phyloP scores from a whole-genome alignment of 1,140 invertebrate genomes.

The Macrobrachium nipponense region DNA sequence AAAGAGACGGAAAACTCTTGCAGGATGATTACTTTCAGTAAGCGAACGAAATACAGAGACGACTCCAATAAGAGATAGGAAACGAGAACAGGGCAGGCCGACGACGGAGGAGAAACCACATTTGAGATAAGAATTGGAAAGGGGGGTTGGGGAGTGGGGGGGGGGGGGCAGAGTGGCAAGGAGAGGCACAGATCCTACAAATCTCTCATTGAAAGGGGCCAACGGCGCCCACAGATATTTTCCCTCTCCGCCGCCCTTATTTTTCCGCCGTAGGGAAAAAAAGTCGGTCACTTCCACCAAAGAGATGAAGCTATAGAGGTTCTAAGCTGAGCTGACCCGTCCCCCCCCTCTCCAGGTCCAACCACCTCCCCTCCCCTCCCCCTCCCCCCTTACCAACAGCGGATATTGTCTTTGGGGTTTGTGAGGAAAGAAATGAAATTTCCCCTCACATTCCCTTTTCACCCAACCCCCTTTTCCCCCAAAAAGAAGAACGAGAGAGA shows the following conservation, averaged over 20 bases:
- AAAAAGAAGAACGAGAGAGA: too few relatives aligned
- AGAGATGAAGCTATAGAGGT: conserved; percentile 56
- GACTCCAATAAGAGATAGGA: neutral
- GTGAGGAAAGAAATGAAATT: conserved; percentile 50
- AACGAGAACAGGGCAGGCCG: neutral
- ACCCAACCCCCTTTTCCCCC: too few relatives aligned
- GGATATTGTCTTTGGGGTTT: conserved; percentile 55
- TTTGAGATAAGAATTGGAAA: neutral
- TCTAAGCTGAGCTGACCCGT: neutral
- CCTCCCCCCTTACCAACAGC: neutral
- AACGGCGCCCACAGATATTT: neutral
- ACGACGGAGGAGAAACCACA: neutral
- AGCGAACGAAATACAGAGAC: neutral
- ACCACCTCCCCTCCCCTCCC: too few relatives aligned
- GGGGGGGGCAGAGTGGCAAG: neutral
- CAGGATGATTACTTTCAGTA: neutral
- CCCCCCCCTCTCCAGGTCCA: too few relatives aligned
- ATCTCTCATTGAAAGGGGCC: neutral
- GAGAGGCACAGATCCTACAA: neutral
- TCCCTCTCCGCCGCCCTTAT: neutral
- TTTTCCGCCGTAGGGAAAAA: neutral
- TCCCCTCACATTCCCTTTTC: neutral
- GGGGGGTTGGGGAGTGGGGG: neutral
- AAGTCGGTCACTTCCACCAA: conserved; percentile 40
- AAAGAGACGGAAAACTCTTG: too few relatives aligned